A percentile compares a stretch with the other conserved stretches of the same genome.
Conservation (phyloP, 1,140 invertebrate genomes). For the Zophobas atratus region DNA sequence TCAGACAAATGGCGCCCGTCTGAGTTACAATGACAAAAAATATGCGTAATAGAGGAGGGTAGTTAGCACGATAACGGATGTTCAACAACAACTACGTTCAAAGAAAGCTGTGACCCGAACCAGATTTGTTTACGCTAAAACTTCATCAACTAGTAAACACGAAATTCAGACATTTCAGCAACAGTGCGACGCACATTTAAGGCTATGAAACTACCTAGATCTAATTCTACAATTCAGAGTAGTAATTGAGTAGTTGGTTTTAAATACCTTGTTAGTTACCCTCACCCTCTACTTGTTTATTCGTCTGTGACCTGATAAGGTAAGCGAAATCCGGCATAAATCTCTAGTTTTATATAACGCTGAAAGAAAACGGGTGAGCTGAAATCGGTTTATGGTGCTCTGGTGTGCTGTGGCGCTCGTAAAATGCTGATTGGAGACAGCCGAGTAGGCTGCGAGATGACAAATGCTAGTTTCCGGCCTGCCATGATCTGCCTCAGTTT, state of each 20-base stretch:
- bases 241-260: background rate
- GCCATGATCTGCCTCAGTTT: conserved; percentile 17
- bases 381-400: conserved; percentile 61
- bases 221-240: no score
- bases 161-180: no score
- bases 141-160: no score
- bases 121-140: no score
- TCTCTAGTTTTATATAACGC: conserved; percentile 47
- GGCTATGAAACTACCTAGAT: no score
- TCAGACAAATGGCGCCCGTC: conserved; percentile 30
- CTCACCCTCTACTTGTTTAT: conserved; percentile 22
- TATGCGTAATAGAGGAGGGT: background rate
- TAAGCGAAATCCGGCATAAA: conserved; percentile 47
- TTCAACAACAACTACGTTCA: no score
- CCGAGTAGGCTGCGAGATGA: conserved; percentile 56
- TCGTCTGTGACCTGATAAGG: conserved; percentile 5
- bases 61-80: no score
- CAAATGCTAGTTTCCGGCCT: conserved; percentile 50
- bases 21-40: conserved; percentile 11
- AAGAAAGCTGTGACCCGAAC: no score
- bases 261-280: background rate
- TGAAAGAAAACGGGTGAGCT: conserved; percentile 52
- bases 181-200: no score
- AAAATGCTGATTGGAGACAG: conserved; percentile 63
- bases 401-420: conserved; percentile 61